These are phyloP conservation scores for Psilopsiagon aurifrons DNA, from an alignment of 2,113 vertebrate species.

Conservation along the genomic window DNA sequence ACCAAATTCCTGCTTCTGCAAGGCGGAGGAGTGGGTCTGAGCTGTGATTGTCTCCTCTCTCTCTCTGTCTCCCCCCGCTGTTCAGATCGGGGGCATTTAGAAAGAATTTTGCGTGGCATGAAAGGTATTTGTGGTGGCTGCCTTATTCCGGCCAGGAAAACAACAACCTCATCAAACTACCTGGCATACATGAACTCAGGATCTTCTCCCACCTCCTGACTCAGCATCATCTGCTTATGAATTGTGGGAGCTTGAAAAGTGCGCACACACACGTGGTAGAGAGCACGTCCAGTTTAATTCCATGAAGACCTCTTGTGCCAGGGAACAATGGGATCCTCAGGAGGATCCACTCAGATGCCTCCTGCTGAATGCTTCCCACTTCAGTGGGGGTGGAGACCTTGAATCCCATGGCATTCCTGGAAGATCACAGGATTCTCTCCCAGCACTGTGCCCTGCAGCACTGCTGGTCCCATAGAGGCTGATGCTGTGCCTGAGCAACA, in stretches of 20 bases:
- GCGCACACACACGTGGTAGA: fast-evolving
- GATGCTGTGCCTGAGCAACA: background rate
- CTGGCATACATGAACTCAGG: background rate
- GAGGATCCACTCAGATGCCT: background rate
- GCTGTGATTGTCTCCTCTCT: background rate
- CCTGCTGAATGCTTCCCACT: background rate
- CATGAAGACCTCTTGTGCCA: background rate
- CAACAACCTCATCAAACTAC: background rate
- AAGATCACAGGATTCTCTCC: background rate
- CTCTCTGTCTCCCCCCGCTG: background rate
- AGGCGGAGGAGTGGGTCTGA: background rate
- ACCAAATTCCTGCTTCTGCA: slow-evolving; percentile 45
- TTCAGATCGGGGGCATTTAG: background rate
- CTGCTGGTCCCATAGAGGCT: background rate
- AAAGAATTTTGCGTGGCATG: background rate
- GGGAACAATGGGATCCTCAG: background rate
- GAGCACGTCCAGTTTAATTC: background rate
- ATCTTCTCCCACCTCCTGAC: background rate
- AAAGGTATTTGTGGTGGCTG: background rate
- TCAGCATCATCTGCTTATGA: background rate
- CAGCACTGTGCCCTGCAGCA: background rate
- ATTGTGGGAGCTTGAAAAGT: background rate
- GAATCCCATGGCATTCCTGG: background rate
- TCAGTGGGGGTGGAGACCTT: background rate
- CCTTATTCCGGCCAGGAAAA: background rate